These are phyloP conservation scores for Sebastes paucispinis DNA, from an alignment of 2,797 vertebrate species.

Conservation along the genomic window DNA sequence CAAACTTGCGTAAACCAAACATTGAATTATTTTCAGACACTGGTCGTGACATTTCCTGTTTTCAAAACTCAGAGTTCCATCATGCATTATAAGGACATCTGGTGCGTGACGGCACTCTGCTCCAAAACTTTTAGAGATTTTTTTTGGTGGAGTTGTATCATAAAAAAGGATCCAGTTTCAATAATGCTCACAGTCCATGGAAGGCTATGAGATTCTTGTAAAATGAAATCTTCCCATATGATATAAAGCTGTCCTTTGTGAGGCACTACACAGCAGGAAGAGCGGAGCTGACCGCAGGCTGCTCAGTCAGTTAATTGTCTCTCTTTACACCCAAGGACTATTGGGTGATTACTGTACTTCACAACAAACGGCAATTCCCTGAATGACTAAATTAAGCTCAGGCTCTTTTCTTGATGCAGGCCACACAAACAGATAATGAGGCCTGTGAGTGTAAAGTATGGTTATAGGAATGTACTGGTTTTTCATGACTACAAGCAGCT, in stretches of 20 bases:
- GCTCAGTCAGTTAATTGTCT: constrained; percentile 27
- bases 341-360: constrained; percentile 12
- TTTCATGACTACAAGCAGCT: constrained; percentile 45
- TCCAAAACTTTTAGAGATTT: background rate
- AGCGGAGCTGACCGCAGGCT: background rate
- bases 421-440: constrained; percentile 41
- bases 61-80: constrained; percentile 1
- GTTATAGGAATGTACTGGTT: constrained; percentile 36
- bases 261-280: background rate
- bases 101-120: background rate
- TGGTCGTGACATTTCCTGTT: constrained; percentile 2
- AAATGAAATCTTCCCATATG: constrained; percentile 9
- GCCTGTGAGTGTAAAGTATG: constrained; percentile 31
- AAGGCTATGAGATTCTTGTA: background rate
- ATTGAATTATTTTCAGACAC: background rate
- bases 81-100: constrained; percentile 4
- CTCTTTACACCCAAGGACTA: constrained; percentile 17
- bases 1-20: background rate
- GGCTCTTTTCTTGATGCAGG: constrained; percentile 9
- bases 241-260: constrained; percentile 10
- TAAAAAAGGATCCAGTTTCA: background rate
- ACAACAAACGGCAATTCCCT: constrained; percentile 20
- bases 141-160: background rate
- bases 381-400: constrained; percentile 10
- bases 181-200: background rate